phyloP scores from a whole-genome alignment of 2,888 invertebrate genomes.

The Dermolepida albohirtum region DNA sequence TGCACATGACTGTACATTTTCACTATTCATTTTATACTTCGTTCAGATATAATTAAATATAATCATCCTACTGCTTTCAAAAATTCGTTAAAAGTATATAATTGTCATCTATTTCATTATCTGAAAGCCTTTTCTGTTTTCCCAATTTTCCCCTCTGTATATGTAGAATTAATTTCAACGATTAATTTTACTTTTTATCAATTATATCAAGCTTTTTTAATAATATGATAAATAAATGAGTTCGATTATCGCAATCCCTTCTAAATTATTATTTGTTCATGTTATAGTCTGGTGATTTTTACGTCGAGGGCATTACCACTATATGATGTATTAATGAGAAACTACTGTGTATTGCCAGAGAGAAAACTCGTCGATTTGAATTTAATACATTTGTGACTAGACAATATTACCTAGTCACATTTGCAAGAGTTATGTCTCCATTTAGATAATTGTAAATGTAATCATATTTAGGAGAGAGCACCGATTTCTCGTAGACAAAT shows the following conservation, averaged over 20 bases:
- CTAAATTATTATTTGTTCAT: conserved; percentile 21
- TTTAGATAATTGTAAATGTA: conserved; percentile 34
- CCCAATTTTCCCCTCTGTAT: no score
- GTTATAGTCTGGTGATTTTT: conserved; percentile 33
- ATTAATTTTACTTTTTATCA: no score
- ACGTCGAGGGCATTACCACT: background rate
- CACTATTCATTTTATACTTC: no score
- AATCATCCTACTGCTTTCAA: no score
- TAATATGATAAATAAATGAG: conserved; percentile 14
- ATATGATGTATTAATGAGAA: no score
- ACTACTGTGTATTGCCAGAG: background rate
- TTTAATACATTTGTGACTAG: conserved; percentile 14
- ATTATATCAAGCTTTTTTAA: background rate
- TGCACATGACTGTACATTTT: no score
- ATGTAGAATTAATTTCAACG: no score
- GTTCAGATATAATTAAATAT: no score
- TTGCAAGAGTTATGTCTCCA: conserved; percentile 31
- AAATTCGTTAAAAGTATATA: no score
- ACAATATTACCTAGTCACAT: conserved; percentile 17
- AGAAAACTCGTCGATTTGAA: conserved; percentile 20
- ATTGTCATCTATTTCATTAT: no score
- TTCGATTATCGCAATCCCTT: conserved; percentile 24
- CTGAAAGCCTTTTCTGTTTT: no score
- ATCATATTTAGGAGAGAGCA: conserved; percentile 27
- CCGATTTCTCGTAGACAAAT: conserved; percentile 42